Evolutionary conservation across 2,113 vertebrate genomes (phyloP), one percentile per base, ranked within the genome.

Genomic region (Paracyprichromis sp.): DNA sequence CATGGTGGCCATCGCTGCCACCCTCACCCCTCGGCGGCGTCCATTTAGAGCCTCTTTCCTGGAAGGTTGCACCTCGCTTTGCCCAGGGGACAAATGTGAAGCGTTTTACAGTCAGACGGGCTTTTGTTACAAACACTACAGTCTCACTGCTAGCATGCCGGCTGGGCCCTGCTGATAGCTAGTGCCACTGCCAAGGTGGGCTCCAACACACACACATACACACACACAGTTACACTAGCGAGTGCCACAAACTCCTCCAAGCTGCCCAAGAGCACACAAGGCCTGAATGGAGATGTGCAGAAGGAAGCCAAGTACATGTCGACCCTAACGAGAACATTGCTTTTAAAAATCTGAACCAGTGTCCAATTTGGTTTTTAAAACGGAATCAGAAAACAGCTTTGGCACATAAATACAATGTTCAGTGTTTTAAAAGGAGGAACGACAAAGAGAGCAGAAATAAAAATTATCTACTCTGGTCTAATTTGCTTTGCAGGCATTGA

Each of bases 121-220:
- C 92, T 92, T 78, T 92, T 94, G 92, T 94, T 90, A 87, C 83
- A 92, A 88, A 93, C 90, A 85, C 92, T 81, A 43, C 71, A 81
- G 52, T 93, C 88, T 94, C 90, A 14, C 92, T 89, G 90, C 88
- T 93, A 92, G 85, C 91, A 86, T 84, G 47, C 95, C 93, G 93
- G 90, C 95, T 95, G 94, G 92, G 87, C 83, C 92, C 92, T 80
- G 86, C 94, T 92, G 94, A 94, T 93, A 92, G 92, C 90, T 71
- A 26, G 36, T 9, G 84, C 80, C 79, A 84, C 88, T 94, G 93
- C 94, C 92, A 95, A 94, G 93, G 92, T 93, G 90, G 89, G 79
- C 90, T 76, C 31, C 1, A 50, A 86, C 78, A 88, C 83, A 90
- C 88, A 94, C 79, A 91, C 87, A 71, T 83, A 71, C 82, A 80